These are phyloP conservation scores for Macrosiphum euphorbiae DNA, from an alignment of 2,888 invertebrate species.

Conservation along the genomic window DNA sequence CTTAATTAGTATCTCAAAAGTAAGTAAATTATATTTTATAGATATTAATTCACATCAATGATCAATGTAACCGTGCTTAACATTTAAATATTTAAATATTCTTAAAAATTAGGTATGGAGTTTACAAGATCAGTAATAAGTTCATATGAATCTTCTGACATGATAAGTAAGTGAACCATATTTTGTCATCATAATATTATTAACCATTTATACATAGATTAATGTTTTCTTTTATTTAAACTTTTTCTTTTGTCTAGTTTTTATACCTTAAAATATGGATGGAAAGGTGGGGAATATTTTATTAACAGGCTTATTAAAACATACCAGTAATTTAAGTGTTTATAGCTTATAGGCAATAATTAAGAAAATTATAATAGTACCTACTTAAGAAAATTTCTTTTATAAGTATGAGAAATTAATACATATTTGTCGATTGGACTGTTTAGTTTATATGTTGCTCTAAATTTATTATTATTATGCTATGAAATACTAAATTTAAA, in stretches of 20 bases:
- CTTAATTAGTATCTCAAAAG: neutral
- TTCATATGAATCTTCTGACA: conserved; percentile 52
- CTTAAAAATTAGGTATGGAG: conserved; percentile 34
- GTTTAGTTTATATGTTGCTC: neutral
- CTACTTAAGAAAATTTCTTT: neutral
- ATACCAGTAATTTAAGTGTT: neutral
- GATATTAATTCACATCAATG: neutral
- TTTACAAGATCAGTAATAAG: conserved; percentile 57
- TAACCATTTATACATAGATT: neutral
- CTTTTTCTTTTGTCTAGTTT: neutral
- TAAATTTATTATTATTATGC: neutral
- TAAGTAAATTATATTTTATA: neutral
- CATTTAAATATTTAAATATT: neutral
- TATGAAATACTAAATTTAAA: neutral
- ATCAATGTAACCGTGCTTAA: neutral
- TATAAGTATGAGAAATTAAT: neutral
- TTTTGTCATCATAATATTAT: neutral
- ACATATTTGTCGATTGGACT: neutral
- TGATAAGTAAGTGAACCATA: conserved; percentile 46
- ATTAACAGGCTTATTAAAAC: neutral
- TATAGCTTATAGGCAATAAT: neutral
- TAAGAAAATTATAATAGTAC: neutral
- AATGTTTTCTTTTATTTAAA: neutral
- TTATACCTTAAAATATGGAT: neutral
- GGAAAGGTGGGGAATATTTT: neutral